These are phyloP conservation scores for Autographa gamma DNA, from an alignment of 2,888 invertebrate species.

Conservation along the genomic window DNA sequence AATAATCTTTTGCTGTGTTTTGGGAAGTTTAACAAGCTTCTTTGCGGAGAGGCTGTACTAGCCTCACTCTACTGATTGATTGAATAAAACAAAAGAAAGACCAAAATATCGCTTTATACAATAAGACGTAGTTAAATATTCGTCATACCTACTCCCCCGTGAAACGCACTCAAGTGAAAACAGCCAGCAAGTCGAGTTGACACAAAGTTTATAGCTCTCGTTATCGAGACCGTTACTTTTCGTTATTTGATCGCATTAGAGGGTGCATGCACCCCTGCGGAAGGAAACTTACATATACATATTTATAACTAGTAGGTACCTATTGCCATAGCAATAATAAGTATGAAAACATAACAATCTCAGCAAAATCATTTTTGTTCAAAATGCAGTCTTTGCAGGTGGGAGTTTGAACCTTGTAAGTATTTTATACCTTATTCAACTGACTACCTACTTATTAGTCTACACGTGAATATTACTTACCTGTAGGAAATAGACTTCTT, in stretches of 20 bases:
- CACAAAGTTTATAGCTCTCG: conserved; percentile 83
- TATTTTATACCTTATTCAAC: too few relatives aligned
- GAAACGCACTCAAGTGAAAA: conserved; percentile 80
- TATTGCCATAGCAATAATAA: conserved; percentile 10
- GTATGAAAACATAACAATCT: not conserved
- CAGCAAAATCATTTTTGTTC: too few relatives aligned
- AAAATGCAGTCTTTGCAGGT: too few relatives aligned
- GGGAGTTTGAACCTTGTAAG: too few relatives aligned
- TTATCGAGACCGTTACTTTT: conserved; percentile 84
- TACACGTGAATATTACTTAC: too few relatives aligned
- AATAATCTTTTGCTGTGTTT: too few relatives aligned
- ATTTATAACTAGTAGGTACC: conserved; percentile 14
- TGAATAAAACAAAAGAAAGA: not conserved
- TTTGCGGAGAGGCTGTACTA: too few relatives aligned
- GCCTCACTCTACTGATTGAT: not conserved
- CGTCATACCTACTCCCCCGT: conserved; percentile 58
- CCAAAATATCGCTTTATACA: not conserved
- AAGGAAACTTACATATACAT: conserved; percentile 31
- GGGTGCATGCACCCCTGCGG: conserved; percentile 66
- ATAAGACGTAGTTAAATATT: conserved; percentile 5
- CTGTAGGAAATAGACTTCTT: too few relatives aligned
- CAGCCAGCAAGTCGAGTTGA: conserved; percentile 75
- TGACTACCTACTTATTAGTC: too few relatives aligned
- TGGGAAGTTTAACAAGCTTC: too few relatives aligned
- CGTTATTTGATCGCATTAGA: conserved; percentile 87